phyloP scores from a whole-genome alignment of 1,140 invertebrate genomes.

The Drosophila pseudoananassae region DNA sequence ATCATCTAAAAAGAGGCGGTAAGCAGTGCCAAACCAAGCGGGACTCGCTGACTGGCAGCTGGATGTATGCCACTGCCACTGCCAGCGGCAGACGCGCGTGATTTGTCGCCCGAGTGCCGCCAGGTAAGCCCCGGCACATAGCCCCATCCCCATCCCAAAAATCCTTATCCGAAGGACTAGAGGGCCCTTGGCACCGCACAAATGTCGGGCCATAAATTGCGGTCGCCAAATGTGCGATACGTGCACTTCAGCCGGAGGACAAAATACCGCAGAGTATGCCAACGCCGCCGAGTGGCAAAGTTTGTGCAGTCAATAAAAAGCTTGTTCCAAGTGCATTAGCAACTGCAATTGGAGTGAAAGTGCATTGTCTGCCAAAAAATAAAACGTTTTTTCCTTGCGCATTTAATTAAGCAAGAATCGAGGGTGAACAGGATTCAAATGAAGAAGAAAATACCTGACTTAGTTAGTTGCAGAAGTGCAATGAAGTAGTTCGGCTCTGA shows the following conservation, averaged over 20 bases:
- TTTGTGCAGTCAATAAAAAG: slow-evolving; percentile 45
- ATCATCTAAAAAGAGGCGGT: slow-evolving; percentile 59
- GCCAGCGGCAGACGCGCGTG: slow-evolving; percentile 39
- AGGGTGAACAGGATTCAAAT: slow-evolving; percentile 7
- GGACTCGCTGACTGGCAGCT: slow-evolving; percentile 15
- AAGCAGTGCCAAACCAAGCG: slow-evolving; percentile 12
- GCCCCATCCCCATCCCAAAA: background rate
- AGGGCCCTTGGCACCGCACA: slow-evolving; percentile 9
- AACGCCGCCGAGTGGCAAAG: slow-evolving; percentile 4
- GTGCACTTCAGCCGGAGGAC: slow-evolving; percentile 32
- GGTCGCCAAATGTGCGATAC: slow-evolving; percentile 56
- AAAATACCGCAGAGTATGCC: slow-evolving; percentile 6
- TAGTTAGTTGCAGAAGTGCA: slow-evolving; percentile 14
- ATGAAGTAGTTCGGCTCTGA: slow-evolving; percentile 14
- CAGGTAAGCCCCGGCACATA: slow-evolving; percentile 21
- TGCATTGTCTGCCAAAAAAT: slow-evolving; percentile 38
- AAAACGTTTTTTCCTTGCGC: slow-evolving; percentile 15
- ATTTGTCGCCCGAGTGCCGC: slow-evolving; percentile 44
- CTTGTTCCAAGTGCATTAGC: slow-evolving; percentile 58
- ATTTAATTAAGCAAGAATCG: slow-evolving; percentile 54
- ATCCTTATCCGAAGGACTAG: background rate
- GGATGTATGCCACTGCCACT: slow-evolving; percentile 20
- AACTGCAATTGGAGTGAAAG: slow-evolving; percentile 28
- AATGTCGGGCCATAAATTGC: slow-evolving; percentile 60
- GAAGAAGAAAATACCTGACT: slow-evolving; percentile 15